Conservation (phyloP, 2,797 vertebrate species). For the Borostomias antarcticus region DNA sequence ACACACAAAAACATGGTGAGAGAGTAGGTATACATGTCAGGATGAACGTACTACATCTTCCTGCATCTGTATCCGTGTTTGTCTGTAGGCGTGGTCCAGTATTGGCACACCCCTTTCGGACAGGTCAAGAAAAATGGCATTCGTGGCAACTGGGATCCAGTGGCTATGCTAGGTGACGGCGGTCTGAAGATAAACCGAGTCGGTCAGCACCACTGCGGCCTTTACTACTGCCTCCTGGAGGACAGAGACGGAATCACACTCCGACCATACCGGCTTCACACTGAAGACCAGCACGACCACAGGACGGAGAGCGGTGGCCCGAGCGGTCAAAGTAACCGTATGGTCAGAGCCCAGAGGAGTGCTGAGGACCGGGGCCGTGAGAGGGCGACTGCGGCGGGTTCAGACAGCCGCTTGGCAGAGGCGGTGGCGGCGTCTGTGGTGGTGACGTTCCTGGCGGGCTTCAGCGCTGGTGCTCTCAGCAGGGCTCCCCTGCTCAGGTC, state of each 20-base stretch:
- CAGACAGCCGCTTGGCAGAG: conserved; percentile 45
- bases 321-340: not conserved
- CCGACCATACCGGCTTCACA: conserved; percentile 49
- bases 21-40: too few species aligned
- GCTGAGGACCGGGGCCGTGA: conserved; percentile 6
- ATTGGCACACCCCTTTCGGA: conserved; percentile 78
- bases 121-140: conserved; percentile 37
- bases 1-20: too few species aligned
- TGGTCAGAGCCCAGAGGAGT: not conserved
- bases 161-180: conserved; percentile 55
- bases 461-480: conserved; percentile 69
- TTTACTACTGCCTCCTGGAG: conserved; percentile 72
- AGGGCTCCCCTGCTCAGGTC: conserved; percentile 64
- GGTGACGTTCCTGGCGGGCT: conserved; percentile 72
- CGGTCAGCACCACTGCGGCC: conserved; percentile 60
- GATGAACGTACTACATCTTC: too few species aligned
- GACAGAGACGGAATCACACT: conserved; percentile 46
- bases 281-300: not conserved
- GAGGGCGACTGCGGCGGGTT: not conserved
- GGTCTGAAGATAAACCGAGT: conserved; percentile 56
- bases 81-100: conserved; percentile 51
- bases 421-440: conserved; percentile 69
- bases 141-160: conserved; percentile 24
- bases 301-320: not conserved
- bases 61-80: not conserved